Evolutionary conservation across 2,888 invertebrate species (phyloP).

Genomic region (Platerodrilus igneus): DNA sequence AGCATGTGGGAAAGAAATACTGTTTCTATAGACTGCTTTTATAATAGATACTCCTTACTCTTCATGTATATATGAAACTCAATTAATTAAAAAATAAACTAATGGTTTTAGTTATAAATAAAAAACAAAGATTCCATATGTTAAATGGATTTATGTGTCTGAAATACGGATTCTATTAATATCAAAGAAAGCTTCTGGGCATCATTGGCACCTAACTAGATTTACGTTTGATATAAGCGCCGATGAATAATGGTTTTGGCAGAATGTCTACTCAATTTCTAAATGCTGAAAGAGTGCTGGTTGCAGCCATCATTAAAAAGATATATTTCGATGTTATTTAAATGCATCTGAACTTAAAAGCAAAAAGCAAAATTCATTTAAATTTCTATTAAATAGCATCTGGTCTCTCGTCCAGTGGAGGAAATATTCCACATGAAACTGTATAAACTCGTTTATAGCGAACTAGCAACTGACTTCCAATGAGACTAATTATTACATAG

Average conservation of each 20-base stretch:
- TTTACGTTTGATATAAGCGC: slow-evolving; percentile 15
- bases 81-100: too few relatives aligned
- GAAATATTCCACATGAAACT: too few relatives aligned
- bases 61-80: background rate
- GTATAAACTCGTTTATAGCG: too few relatives aligned
- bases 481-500: too few relatives aligned
- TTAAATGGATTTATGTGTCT: slow-evolving; percentile 1
- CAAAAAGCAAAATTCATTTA: slow-evolving; percentile 10
- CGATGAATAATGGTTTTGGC: slow-evolving; percentile 19
- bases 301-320: slow-evolving; percentile 11
- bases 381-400: too few relatives aligned
- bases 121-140: too few relatives aligned
- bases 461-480: too few relatives aligned
- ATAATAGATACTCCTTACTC: background rate
- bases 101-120: too few relatives aligned
- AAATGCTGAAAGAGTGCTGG: slow-evolving; percentile 10
- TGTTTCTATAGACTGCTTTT: slow-evolving; percentile 5
- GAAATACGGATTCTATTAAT: slow-evolving; percentile 9
- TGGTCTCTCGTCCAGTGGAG: too few relatives aligned
- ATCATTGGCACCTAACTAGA: slow-evolving; percentile 17
- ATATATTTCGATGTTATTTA: slow-evolving; percentile 2
- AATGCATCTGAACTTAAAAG: background rate
- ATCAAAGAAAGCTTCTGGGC: slow-evolving; percentile 12
- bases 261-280: slow-evolving; percentile 16
- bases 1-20: slow-evolving; percentile 24